Percentiles rank a stretch among this genome's conserved stretches.
Evolutionary conservation across 2,113 vertebrate species (phyloP).

Genomic region (Leucosticte australis): DNA sequence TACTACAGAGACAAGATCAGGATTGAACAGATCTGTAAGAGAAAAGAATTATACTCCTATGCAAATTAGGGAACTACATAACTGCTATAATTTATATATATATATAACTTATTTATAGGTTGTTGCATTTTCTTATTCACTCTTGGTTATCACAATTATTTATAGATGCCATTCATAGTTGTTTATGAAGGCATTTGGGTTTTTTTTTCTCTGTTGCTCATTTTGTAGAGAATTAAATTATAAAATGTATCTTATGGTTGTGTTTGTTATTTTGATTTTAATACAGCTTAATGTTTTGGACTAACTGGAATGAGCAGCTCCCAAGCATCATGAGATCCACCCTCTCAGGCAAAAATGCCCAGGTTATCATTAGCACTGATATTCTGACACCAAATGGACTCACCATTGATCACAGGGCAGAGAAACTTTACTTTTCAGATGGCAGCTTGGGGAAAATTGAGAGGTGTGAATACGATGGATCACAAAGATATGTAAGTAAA

Average conservation of each 20-base stretch:
- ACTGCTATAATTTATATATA: not conserved
- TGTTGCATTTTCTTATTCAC: not conserved
- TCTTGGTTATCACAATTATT: not conserved
- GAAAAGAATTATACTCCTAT: not conserved
- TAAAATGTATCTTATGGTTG: conserved; percentile 33
- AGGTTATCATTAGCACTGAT: conserved; percentile 88
- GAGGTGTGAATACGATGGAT: conserved; percentile 95
- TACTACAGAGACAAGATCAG: not conserved
- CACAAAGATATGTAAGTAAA: conserved; percentile 90
- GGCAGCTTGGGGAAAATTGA: conserved; percentile 95
- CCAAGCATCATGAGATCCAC: conserved; percentile 96
- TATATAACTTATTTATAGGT: not conserved
- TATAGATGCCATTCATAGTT: not conserved
- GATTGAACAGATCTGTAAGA: not conserved
- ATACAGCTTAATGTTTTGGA: conserved; percentile 97
- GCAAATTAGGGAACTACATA: not conserved
- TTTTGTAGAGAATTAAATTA: not conserved
- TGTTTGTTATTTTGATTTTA: conserved; percentile 45
- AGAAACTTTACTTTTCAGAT: conserved; percentile 97
- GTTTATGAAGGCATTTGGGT: not conserved
- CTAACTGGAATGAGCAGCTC: conserved; percentile 98
- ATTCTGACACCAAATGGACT: conserved; percentile 95
- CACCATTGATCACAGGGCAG: conserved; percentile 91
- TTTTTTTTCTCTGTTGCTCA: not conserved
- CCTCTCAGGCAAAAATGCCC: conserved; percentile 88